Base-by-base conservation (phyloP, 2,113 vertebrate species). In the Pedetes capensis region DNA sequence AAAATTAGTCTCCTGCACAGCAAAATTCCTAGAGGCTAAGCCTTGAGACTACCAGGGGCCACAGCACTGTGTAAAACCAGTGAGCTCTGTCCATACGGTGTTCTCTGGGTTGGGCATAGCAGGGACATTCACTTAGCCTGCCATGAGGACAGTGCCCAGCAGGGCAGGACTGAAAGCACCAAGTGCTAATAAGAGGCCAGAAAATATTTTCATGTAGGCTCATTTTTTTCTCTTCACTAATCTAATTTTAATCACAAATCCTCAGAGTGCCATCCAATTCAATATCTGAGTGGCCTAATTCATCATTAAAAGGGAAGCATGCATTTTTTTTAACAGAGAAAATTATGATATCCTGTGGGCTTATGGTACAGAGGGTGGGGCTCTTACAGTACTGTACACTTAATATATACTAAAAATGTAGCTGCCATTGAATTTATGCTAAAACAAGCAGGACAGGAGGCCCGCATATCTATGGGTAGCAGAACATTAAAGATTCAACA, bases 401-500 rank as follows among this genome's bases (percentile, higher is more conserved):
- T 27, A 47, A 80, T 44, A 69, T 87, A 74, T 51, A 51, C 42
- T 66, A 87, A 85, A 63, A 16, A 90, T 72, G 25, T 32, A 57
- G 39, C 85, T 93, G 82, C 71, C 13, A 63, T 81, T 72, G 93
- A 89, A 95, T 96, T 92, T 90, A 92, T 59, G 80, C 57, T 76
- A 87, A 95, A 91, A 95, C 61, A 88, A 92, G 72, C 16, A 66
- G 72, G 57, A 87, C 71, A 86, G 51, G 68, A 92, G 82, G 63
- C 29, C 66, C 88, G 94, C n/a, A 57, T 51, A 63, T 66, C 49
- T 93, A 76, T 23, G 63, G 69, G 95, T 61, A 96, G 66, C 69
- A 87, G 61, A 85, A 94, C 63, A 97, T 96, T 97, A 96, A 97
- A 95, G 68, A 97, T 96, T 96, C 90, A 96, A n/a, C 68, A 92